These are phyloP conservation scores for Taenaris catops DNA, from an alignment of 2,888 invertebrate genomes.

Conservation along the genomic window DNA sequence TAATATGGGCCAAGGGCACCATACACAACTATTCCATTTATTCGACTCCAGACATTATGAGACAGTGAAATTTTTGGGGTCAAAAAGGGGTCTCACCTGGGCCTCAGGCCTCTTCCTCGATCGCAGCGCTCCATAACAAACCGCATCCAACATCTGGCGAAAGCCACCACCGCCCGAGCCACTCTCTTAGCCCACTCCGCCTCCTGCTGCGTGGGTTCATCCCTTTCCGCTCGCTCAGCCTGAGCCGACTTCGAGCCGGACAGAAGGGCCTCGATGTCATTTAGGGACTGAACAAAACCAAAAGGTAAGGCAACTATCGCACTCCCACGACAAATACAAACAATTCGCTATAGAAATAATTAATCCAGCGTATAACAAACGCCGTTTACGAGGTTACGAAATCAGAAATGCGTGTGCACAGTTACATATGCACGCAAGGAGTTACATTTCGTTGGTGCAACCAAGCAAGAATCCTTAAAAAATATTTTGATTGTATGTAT, in stretches of 20 bases:
- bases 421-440: no score
- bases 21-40: no score
- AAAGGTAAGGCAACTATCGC: not conserved
- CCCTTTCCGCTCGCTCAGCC: conserved; percentile 13
- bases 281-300: conserved; percentile 8
- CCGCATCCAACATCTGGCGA: conserved; percentile 91
- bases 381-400: no score
- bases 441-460: no score
- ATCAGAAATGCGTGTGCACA: no score
- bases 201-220: conserved; percentile 21
- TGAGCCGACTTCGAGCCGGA: conserved; percentile 20
- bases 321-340: not conserved
- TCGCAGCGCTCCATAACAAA: conserved; percentile 93
- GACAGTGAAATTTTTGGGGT: no score
- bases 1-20: no score
- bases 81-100: conserved; percentile 75
- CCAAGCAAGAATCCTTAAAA: no score
- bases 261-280: conserved; percentile 37
- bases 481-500: no score
- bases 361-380: no score
- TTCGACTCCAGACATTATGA: no score
- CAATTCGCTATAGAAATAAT: not conserved
- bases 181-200: conserved; percentile 45
- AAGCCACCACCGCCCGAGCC: conserved; percentile 54
- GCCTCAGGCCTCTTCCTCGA: conserved; percentile 87